Percentiles rank a stretch among this genome's conserved stretches.
Conservation (phyloP, 2,797 vertebrate genomes). For the Ctenopoma kingsleyae region DNA sequence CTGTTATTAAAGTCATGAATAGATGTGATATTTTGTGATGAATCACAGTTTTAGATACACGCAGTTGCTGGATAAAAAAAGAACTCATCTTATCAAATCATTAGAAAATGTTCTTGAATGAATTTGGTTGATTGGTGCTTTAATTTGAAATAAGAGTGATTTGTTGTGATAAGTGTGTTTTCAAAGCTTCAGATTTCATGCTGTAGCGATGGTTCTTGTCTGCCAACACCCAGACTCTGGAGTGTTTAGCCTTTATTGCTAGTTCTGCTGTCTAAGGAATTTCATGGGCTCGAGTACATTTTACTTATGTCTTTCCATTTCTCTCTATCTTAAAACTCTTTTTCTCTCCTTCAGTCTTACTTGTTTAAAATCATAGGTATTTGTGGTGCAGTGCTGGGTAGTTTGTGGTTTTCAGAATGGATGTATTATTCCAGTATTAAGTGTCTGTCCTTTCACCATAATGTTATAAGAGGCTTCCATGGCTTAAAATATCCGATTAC, state of each 20-base stretch:
- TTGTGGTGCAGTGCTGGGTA: slow-evolving; percentile 63
- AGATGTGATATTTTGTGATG: slow-evolving; percentile 13
- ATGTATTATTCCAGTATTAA: slow-evolving; percentile 76
- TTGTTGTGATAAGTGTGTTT: slow-evolving; percentile 51
- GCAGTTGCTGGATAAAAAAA: slow-evolving; percentile 8
- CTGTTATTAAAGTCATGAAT: slow-evolving; percentile 33
- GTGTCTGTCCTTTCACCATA: slow-evolving; percentile 71
- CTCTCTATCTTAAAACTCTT: slow-evolving; percentile 40
- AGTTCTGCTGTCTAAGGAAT: slow-evolving; percentile 79
- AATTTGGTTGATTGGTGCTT: slow-evolving; percentile 30
- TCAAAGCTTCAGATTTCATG: slow-evolving; percentile 45
- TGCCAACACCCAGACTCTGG: slow-evolving; percentile 76
- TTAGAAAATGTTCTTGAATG: slow-evolving; percentile 8
- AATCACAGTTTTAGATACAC: slow-evolving; percentile 26
- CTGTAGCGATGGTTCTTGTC: slow-evolving; percentile 68
- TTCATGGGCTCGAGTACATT: slow-evolving; percentile 70
- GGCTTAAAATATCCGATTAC: slow-evolving; percentile 63
- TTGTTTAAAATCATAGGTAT: slow-evolving; percentile 69
- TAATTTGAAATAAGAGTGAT: slow-evolving; percentile 22
- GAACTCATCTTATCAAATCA: slow-evolving; percentile 35
- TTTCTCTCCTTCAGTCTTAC: slow-evolving; percentile 45
- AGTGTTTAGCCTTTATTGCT: slow-evolving; percentile 76
- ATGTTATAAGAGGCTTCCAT: slow-evolving; percentile 73
- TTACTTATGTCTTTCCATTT: slow-evolving; percentile 65
- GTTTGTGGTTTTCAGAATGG: slow-evolving; percentile 65